Conservation (phyloP, 1,140 invertebrate species). For the Dolichoris vasculosae region DNA sequence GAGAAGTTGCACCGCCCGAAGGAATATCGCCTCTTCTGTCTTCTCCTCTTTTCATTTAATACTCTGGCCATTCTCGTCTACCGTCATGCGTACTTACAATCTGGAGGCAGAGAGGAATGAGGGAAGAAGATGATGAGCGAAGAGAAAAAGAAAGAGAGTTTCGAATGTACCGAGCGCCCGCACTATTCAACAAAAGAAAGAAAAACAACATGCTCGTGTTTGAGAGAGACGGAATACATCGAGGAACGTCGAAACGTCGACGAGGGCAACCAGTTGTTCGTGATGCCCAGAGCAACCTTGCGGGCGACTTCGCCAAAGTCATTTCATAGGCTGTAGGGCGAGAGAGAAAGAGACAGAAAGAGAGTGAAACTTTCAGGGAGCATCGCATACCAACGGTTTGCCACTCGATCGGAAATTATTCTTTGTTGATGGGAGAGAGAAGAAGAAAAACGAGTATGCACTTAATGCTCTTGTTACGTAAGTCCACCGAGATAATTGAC, state of each 20-base stretch:
- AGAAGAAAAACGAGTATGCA: slow-evolving; percentile 24
- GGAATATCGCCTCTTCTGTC: slow-evolving; percentile 60
- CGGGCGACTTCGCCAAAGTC: slow-evolving; percentile 44
- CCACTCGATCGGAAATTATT: slow-evolving; percentile 48
- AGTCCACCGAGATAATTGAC: slow-evolving; percentile 26
- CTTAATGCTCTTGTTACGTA: slow-evolving; percentile 44
- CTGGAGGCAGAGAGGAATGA: not conserved
- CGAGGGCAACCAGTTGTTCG: slow-evolving; percentile 51
- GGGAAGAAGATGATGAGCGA: not conserved
- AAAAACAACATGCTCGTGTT: slow-evolving; percentile 19
- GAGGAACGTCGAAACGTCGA: slow-evolving; percentile 51
- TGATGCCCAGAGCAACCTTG: slow-evolving; percentile 48
- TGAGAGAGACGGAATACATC: slow-evolving; percentile 8
- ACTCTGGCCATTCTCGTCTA: slow-evolving; percentile 40
- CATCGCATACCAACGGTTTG: slow-evolving; percentile 38
- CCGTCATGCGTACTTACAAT: slow-evolving; percentile 43
- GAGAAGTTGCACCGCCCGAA: slow-evolving; percentile 72
- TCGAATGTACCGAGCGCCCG: slow-evolving; percentile 23
- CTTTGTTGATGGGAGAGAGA: slow-evolving; percentile 33
- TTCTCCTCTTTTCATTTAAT: slow-evolving; percentile 53
- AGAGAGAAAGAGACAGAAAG: slow-evolving; percentile 7
- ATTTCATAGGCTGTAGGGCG: slow-evolving; percentile 35
- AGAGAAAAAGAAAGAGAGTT: not conserved
- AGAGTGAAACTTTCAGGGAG: slow-evolving; percentile 32
- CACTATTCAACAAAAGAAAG: slow-evolving; percentile 26